Conservation (phyloP, 2,797 vertebrate genomes). For the Oreochromis mossambicus region DNA sequence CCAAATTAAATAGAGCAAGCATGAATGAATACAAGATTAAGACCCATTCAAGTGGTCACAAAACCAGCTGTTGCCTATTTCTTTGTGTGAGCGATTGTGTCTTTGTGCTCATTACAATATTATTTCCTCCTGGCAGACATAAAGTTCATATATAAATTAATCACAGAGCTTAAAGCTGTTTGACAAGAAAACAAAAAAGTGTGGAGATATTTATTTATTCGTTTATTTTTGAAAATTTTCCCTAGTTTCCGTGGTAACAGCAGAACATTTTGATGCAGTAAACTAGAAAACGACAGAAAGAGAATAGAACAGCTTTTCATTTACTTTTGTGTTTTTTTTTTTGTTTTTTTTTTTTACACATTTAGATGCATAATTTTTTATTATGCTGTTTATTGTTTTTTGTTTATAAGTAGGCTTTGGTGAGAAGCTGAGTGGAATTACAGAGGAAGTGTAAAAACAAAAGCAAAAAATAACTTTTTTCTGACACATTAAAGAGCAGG, state of each 20-base stretch:
- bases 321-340: not conserved
- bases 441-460: not conserved
- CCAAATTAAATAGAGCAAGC: not conserved
- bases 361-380: not conserved
- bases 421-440: not conserved
- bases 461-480: not conserved
- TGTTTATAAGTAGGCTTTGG: not conserved
- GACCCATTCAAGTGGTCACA: not conserved
- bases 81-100: not conserved
- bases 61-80: not conserved
- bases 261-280: conserved; percentile 19
- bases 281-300: not conserved
- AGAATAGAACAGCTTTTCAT: not conserved
- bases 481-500: not conserved
- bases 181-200: conserved; percentile 1
- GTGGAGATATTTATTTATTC: not conserved
- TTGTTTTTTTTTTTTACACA: not conserved
- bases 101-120: not conserved
- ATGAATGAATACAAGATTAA: not conserved
- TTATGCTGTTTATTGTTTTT: not conserved
- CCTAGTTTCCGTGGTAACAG: conserved; percentile 45
- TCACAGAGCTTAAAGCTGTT: not conserved
- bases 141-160: not conserved
- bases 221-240: not conserved
- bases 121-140: not conserved